These are phyloP conservation scores for Drosophila serrata DNA, from an alignment of 1,140 invertebrate genomes.

Conservation along the genomic window DNA sequence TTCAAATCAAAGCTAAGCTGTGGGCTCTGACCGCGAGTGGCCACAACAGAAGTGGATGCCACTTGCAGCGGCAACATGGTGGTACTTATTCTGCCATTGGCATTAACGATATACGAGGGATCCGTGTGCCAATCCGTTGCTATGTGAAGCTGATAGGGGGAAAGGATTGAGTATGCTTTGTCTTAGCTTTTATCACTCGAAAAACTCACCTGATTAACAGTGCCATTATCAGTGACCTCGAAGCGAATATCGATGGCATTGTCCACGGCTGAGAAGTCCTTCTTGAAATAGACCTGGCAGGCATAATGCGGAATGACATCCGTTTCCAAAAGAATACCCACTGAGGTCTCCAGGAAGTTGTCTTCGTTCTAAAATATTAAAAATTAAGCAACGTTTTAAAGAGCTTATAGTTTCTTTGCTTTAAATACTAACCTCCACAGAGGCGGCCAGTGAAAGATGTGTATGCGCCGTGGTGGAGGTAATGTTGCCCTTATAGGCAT, in stretches of 20 bases:
- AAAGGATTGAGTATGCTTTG: background rate
- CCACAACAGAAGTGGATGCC: constrained; percentile 60
- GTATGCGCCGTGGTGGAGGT: constrained; percentile 85
- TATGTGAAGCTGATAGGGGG: constrained; percentile 50
- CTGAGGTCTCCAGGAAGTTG: constrained; percentile 87
- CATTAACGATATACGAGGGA: constrained; percentile 51
- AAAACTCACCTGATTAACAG: constrained; percentile 58
- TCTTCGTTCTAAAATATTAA: constrained; percentile 86
- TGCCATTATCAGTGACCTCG: constrained; percentile 85
- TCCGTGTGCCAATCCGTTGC: constrained; percentile 70
- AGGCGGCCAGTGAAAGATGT: constrained; percentile 85
- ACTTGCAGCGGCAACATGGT: constrained; percentile 74
- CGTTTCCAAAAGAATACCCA: constrained; percentile 87
- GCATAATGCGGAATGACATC: constrained; percentile 88
- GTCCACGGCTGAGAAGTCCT: constrained; percentile 88
- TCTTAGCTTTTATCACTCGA: fast-evolving
- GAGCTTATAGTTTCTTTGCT: background rate
- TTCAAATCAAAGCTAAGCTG: constrained; percentile 69
- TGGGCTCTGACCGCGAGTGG: constrained; percentile 52
- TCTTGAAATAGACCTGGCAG: constrained; percentile 88
- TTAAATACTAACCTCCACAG: constrained; percentile 85
- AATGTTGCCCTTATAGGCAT: constrained; percentile 86
- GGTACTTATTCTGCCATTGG: constrained; percentile 65
- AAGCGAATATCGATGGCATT: constrained; percentile 87
- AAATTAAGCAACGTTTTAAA: background rate